Percentiles rank a stretch among this genome's conserved stretches.
phyloP scores from a whole-genome alignment of 2,888 invertebrate species.

The Cheiracanthium punctorium region DNA sequence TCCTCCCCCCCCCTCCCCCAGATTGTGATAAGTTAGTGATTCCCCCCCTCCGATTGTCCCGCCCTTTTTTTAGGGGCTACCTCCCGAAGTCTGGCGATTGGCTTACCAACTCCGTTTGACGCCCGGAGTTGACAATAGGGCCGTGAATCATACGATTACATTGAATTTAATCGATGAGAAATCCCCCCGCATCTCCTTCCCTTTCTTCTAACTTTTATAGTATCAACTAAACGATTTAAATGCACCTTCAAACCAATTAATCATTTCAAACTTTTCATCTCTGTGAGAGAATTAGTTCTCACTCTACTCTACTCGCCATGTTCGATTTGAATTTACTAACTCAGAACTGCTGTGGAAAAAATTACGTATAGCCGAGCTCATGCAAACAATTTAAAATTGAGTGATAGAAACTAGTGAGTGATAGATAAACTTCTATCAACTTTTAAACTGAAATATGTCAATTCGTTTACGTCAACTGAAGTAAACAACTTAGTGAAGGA shows the following conservation, averaged over 20 bases:
- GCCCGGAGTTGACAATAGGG: neutral
- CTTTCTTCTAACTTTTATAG: neutral
- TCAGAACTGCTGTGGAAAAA: no score
- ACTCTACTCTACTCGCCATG: no score
- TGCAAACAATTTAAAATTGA: no score
- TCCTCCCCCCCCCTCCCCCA: neutral
- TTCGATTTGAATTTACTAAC: no score
- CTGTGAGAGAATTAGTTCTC: no score
- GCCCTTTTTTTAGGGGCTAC: neutral
- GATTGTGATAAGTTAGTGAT: neutral
- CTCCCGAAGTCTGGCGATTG: neutral
- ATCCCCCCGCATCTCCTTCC: neutral
- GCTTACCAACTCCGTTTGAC: neutral
- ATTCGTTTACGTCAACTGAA: no score
- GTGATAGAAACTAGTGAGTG: no score
- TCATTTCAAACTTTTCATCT: no score
- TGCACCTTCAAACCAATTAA: neutral
- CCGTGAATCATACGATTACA: constrained; percentile 1
- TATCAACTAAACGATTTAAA: neutral
- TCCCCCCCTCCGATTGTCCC: neutral
- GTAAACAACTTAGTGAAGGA: no score
- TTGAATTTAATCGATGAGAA: neutral
- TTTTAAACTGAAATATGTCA: no score
- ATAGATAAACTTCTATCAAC: no score
- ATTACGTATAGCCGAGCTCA: no score